Percentiles rank a stretch among this genome's conserved stretches.
Evolutionary conservation across 1,140 invertebrate genomes (phyloP).

Genomic region (Aricia agestis): DNA sequence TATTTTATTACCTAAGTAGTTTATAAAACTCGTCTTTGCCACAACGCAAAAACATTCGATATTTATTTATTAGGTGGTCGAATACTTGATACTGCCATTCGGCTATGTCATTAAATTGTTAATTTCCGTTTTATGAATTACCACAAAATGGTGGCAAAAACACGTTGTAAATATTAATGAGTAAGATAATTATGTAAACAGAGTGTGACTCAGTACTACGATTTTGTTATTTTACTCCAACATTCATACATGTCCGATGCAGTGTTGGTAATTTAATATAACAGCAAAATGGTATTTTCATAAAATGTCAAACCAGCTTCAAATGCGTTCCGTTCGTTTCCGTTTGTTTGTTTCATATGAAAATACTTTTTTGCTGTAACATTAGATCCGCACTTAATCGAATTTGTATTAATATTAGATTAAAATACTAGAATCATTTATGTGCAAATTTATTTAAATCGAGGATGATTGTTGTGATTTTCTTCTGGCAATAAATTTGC

Average conservation of each 20-base stretch:
- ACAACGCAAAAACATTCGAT: neutral
- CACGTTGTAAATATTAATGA: constrained; percentile 8
- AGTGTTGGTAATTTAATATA: too few species aligned
- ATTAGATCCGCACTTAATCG: too few species aligned
- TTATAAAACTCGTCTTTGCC: neutral
- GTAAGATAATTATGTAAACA: neutral
- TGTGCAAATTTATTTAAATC: constrained; percentile 11
- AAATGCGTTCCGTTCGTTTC: too few species aligned
- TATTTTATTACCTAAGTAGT: constrained; percentile 9
- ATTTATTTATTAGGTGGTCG: neutral
- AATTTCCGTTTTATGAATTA: constrained; percentile 5
- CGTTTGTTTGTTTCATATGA: too few species aligned
- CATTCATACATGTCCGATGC: too few species aligned
- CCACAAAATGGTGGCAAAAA: neutral
- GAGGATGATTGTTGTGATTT: constrained; percentile 2
- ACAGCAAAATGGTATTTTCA: too few species aligned
- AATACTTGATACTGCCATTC: neutral
- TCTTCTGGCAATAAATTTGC: constrained; percentile 8
- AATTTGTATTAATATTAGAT: too few species aligned
- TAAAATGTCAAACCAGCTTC: too few species aligned
- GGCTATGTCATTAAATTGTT: neutral
- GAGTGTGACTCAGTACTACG: neutral
- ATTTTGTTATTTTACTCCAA: too few species aligned
- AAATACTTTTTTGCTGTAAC: too few species aligned
- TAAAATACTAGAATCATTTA: too few species aligned